Conservation (phyloP, 2,888 invertebrate species). For the Nymphalis polychloros region DNA sequence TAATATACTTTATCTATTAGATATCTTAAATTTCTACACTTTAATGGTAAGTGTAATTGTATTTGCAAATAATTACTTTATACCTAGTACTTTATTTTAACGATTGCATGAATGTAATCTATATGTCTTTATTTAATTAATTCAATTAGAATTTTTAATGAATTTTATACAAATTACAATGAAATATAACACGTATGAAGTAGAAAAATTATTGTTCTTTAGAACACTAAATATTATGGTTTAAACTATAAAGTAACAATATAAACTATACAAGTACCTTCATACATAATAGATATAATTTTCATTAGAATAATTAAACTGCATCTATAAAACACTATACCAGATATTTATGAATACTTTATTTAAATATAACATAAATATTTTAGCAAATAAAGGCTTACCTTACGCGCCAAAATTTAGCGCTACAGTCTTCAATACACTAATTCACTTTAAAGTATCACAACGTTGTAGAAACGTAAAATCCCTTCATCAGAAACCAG, state of each 20-base stretch:
- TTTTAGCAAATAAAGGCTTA: background rate
- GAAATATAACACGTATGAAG: too few relatives aligned
- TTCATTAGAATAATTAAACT: too few relatives aligned
- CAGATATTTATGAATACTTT: background rate
- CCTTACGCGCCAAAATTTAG: constrained; percentile 11
- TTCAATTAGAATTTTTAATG: background rate
- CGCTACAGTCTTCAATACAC: constrained; percentile 37
- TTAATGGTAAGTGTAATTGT: background rate
- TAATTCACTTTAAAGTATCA: constrained; percentile 62
- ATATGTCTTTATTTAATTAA: background rate
- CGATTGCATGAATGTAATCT: background rate
- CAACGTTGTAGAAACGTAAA: constrained; percentile 38
- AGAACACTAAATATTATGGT: too few relatives aligned
- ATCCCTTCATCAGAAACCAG: constrained; percentile 36
- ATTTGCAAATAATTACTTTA: background rate
- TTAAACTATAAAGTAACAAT: too few relatives aligned
- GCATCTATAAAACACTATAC: too few relatives aligned
- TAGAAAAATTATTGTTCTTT: too few relatives aligned
- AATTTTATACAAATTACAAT: too few relatives aligned
- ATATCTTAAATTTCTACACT: too few relatives aligned
- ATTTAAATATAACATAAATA: background rate
- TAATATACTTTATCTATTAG: too few relatives aligned
- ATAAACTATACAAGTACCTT: too few relatives aligned
- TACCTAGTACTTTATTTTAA: background rate
- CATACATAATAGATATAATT: too few relatives aligned